Evolutionary conservation across 2,888 invertebrate genomes (phyloP).

Genomic region (Eupelmus urozonus): DNA sequence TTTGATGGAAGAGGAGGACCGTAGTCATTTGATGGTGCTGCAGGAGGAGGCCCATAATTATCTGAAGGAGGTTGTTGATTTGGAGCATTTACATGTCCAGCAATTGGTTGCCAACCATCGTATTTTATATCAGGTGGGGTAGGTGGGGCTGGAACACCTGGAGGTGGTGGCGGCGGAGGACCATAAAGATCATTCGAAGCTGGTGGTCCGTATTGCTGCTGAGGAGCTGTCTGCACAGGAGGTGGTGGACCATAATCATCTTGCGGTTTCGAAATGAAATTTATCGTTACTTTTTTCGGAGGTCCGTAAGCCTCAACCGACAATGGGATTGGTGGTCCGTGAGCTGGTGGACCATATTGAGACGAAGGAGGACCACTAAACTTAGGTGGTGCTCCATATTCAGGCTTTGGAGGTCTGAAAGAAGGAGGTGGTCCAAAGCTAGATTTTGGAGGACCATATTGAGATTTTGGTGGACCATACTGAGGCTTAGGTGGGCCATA

Average conservation of each 20-base stretch:
- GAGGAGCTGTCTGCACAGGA: slow-evolving; percentile 23
- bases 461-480: slow-evolving; percentile 68
- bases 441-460: slow-evolving; percentile 78
- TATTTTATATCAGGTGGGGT: slow-evolving; percentile 87
- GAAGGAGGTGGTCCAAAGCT: slow-evolving; percentile 69
- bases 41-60: slow-evolving; percentile 54
- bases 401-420: slow-evolving; percentile 53
- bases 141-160: slow-evolving; percentile 86
- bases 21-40: slow-evolving; percentile 37
- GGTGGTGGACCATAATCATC: slow-evolving; percentile 68
- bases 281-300: slow-evolving; percentile 62
- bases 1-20: slow-evolving; percentile 80
- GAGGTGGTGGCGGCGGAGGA: slow-evolving; percentile 82
- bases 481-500: slow-evolving; percentile 67
- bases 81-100: slow-evolving; percentile 80
- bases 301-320: slow-evolving; percentile 74
- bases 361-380: slow-evolving; percentile 77
- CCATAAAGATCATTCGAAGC: slow-evolving; percentile 78
- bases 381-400: slow-evolving; percentile 64
- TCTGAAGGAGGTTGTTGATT: slow-evolving; percentile 63
- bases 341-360: slow-evolving; percentile 64
- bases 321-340: slow-evolving; percentile 69
- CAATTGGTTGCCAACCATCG: slow-evolving; percentile 92
- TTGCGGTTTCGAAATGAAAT: slow-evolving; percentile 66
- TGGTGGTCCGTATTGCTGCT: slow-evolving; percentile 76